Evolutionary conservation across 2,797 vertebrate species (phyloP).

Genomic region (Acridotheres tristis): DNA sequence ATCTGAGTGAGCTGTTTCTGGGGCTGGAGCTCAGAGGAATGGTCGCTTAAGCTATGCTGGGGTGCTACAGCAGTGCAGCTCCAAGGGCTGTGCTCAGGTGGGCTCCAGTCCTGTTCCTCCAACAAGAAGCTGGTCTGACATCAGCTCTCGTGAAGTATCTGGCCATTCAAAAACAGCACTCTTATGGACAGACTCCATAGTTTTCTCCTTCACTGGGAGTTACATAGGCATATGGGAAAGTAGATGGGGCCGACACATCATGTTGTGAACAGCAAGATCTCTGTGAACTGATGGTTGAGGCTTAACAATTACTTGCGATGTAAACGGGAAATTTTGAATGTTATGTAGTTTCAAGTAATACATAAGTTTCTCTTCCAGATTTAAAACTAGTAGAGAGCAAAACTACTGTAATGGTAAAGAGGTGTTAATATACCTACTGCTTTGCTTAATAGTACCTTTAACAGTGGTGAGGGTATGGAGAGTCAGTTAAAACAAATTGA

Average conservation of each 20-base stretch:
- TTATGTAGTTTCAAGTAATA: background rate
- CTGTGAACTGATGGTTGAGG: background rate
- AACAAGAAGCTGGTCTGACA: background rate
- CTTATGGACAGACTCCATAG: background rate
- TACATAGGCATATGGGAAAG: background rate
- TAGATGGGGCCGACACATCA: background rate
- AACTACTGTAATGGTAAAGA: background rate
- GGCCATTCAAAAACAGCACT: background rate
- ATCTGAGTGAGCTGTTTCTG: accelerated
- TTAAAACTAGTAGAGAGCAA: background rate
- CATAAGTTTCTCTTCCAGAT: background rate
- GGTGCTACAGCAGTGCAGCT: background rate
- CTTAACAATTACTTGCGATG: background rate
- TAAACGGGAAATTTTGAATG: background rate
- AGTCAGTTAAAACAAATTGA: background rate
- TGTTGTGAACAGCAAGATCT: background rate
- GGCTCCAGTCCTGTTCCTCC: background rate
- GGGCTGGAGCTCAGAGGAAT: background rate
- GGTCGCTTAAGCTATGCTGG: background rate
- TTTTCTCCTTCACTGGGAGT: background rate
- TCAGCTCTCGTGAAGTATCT: background rate
- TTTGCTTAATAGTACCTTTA: background rate
- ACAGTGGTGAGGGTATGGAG: background rate
- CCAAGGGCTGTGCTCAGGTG: background rate
- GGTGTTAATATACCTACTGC: background rate